Conservation (phyloP, 30 jellyfish, hydroid and myxozoan species). For the Nemopilema nomurai region DNA sequence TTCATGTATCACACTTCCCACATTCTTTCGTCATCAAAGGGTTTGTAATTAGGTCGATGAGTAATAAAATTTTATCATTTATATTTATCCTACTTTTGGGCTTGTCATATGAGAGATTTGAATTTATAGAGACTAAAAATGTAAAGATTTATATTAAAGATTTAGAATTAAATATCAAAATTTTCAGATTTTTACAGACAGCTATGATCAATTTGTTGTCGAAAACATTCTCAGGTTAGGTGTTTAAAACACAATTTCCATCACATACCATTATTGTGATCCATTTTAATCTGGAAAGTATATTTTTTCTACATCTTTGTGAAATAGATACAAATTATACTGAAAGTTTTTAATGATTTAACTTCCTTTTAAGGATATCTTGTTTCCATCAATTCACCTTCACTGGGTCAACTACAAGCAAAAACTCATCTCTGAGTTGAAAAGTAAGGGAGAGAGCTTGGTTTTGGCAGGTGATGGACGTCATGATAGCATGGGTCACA, state of each 20-base stretch:
- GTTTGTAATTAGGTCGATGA: not conserved
- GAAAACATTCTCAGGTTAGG: not conserved
- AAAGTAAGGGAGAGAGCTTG: not conserved
- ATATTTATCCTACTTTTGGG: not conserved
- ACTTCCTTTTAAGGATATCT: conserved; percentile 1
- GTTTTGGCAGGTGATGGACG: conserved; percentile 54
- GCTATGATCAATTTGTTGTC: not conserved
- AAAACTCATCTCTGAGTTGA: not conserved
- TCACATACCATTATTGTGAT: not conserved
- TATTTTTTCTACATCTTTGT: not conserved
- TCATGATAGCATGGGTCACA: conserved; percentile 43
- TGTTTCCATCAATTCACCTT: conserved; percentile 14
- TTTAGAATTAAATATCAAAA: not conserved
- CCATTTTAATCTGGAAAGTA: not conserved
- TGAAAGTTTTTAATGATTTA: not conserved
- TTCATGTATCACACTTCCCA: conserved; percentile 7
- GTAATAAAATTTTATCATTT: not conserved
- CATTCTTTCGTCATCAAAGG: not conserved
- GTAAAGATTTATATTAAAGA: not conserved
- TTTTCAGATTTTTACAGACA: not conserved
- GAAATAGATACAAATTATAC: not conserved
- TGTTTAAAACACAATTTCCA: not conserved
- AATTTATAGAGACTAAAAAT: not conserved
- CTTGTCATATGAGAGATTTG: not conserved
- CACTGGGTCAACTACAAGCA: conserved; percentile 12